Conservation (phyloP, 2,797 vertebrate genomes). For the Ptychobarbus kaznakovi region DNA sequence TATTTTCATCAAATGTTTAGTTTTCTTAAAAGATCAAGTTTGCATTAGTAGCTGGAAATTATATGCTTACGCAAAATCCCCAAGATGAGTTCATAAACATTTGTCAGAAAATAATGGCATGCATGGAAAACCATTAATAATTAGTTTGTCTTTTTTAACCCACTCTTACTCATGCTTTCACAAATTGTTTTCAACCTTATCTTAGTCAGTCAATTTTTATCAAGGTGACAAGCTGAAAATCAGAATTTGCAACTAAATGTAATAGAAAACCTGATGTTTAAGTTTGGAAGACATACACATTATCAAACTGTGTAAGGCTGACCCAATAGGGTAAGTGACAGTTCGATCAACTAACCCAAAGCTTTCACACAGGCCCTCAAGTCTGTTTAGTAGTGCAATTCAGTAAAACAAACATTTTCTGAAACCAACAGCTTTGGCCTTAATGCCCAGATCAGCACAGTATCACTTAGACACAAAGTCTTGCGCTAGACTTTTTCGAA, state of each 20-base stretch:
- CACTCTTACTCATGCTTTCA: neutral
- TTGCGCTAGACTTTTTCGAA: neutral
- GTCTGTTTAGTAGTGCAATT: neutral
- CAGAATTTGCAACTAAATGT: neutral
- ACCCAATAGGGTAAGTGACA: neutral
- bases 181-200: neutral
- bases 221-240: constrained; percentile 10
- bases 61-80: too few species aligned
- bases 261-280: neutral
- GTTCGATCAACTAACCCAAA: neutral
- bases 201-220: neutral
- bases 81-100: neutral
- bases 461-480: constrained; percentile 10
- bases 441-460: neutral
- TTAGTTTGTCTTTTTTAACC: neutral
- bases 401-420: constrained; percentile 2
- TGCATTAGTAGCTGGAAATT: neutral
- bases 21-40: neutral
- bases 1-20: neutral
- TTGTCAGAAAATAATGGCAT: neutral
- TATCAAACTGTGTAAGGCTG: neutral
- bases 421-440: neutral
- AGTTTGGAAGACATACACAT: neutral
- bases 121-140: neutral
- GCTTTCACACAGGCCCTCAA: neutral